Evolutionary conservation across 2,888 invertebrate species (phyloP), one percentile per base, ranked within the genome.

Genomic region (Linyphia triangularis): DNA sequence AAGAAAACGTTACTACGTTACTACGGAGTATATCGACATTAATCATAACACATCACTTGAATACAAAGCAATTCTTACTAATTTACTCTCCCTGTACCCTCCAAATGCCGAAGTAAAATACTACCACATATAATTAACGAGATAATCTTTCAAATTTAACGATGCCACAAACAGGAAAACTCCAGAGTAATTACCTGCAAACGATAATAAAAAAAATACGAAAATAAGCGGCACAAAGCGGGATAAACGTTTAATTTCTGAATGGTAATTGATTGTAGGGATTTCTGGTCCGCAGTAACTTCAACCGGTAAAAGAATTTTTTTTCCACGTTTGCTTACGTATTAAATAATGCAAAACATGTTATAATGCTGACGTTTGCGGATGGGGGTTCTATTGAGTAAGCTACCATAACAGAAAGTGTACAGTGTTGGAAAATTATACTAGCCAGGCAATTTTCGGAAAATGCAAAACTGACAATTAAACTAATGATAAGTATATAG

Each of bases 121-220:
- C 67, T 33, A 51, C 70, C 30, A 13, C 43, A 16, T n/a, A 37
- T 59, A 81, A 70, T 81, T 81, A 81, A 33, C 70, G 70, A 59
- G 9, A 3, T 10, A 22, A 19, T 43, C 59, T 69, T 69, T 79
- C 69, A 43, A 69, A 19, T 78, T 57, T 69, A 57, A 69, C 81
- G 81, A 81, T 37, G 69, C 70, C n/a, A 37, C 59, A 70, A 70
- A 59, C 67, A 81, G 81, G 57, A 70, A 81, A 70, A 37, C 81
- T 57, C 10, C n/a, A 19, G 59, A 51, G 59, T 70, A 81, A 81
- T 81, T 81, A 70, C 69, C 57, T 6, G 10, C 16, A 30, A 24
- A 40, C 59, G 33, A 59, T 19, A 67, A 57, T 57, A 24, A 81
- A 33, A 69, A 67, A 73, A 22, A 10, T 37, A 75, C 33, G 61